Conservation (phyloP, 2,797 vertebrate species). For the Poeciliopsis presidionis region DNA sequence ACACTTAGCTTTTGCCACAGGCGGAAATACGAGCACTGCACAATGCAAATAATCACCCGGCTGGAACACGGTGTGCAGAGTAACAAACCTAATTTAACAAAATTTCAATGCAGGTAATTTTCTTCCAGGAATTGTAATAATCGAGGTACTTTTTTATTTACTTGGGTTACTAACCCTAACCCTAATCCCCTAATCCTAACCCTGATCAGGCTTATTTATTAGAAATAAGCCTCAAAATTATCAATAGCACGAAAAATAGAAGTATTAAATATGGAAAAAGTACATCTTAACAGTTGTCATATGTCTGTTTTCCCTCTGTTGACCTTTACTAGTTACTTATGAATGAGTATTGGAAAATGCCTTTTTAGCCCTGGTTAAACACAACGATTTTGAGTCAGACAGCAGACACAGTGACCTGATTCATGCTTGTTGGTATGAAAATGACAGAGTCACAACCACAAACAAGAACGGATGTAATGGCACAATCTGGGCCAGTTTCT, state of each 20-base stretch:
- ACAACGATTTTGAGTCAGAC: conserved; percentile 18
- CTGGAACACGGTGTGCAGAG: no score
- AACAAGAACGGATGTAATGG: conserved; percentile 34
- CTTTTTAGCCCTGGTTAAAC: conserved; percentile 5
- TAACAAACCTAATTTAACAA: no score
- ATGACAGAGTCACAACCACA: conserved; percentile 61
- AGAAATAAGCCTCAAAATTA: background rate
- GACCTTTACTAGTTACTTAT: conserved; percentile 17
- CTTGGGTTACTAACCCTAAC: background rate
- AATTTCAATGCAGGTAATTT: no score
- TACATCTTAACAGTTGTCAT: background rate
- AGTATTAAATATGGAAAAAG: background rate
- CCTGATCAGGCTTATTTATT: background rate
- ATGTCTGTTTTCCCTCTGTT: background rate
- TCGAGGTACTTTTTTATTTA: background rate
- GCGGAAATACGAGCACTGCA: no score
- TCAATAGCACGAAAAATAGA: background rate
- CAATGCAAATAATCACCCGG: no score
- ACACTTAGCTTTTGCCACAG: no score
- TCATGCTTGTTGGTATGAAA: conserved; percentile 34
- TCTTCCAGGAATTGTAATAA: no score
- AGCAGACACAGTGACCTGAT: conserved; percentile 52
- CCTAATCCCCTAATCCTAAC: no score
- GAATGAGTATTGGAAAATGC: conserved; percentile 3
- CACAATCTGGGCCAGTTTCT: conserved; percentile 43